Conservation (phyloP, 2,113 vertebrate species). For the Ciconia stormi region DNA sequence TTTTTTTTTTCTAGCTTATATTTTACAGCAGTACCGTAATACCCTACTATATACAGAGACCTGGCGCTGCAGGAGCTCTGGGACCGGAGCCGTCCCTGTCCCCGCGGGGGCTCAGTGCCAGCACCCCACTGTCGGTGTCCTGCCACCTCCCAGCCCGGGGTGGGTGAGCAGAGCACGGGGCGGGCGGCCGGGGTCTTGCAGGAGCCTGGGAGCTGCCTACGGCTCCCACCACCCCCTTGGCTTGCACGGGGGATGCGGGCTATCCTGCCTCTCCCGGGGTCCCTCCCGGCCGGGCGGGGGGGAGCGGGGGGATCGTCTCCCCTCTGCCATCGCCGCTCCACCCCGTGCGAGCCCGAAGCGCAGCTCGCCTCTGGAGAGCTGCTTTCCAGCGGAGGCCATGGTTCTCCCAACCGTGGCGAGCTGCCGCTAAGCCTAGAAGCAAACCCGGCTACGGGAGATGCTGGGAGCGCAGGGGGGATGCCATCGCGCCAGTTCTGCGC, state of each 20-base stretch:
- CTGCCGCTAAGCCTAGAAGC: neutral
- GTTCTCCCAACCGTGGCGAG: neutral
- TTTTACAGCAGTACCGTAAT: conserved; percentile 45
- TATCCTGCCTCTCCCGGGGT: neutral
- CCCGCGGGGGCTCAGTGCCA: neutral
- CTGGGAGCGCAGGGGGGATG: neutral
- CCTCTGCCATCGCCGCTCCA: neutral
- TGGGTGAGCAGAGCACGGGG: rapidly evolving
- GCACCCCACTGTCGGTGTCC: neutral
- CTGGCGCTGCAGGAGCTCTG: neutral
- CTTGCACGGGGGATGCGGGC: rapidly evolving
- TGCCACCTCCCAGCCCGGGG: neutral
- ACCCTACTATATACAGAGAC: neutral
- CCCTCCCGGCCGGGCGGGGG: rapidly evolving
- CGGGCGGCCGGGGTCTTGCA: rapidly evolving
- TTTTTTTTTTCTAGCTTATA: neutral
- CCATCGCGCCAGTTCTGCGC: neutral
- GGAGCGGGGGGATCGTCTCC: neutral
- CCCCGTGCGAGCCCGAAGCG: rapidly evolving
- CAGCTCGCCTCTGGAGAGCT: neutral
- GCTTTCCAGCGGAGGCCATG: neutral
- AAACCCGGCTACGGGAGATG: rapidly evolving
- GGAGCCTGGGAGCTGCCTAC: neutral
- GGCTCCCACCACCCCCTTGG: neutral
- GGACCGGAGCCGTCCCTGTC: rapidly evolving